Evolutionary conservation across 2,888 invertebrate genomes (phyloP).

Genomic region (Drosophila niveifrons): DNA sequence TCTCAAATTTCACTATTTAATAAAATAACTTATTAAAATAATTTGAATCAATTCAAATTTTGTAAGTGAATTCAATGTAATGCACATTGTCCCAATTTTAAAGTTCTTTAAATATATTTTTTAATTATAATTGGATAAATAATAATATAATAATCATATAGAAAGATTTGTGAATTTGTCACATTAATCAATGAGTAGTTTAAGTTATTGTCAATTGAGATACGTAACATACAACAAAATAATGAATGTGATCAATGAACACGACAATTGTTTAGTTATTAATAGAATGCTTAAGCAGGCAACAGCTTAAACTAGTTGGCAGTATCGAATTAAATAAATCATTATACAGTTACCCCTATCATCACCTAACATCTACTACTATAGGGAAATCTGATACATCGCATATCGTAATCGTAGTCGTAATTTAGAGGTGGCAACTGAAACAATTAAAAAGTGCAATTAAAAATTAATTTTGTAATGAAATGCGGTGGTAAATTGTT

Average conservation of each 20-base stretch:
- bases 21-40: too few relatives aligned
- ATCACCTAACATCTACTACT: not conserved
- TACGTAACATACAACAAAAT: too few relatives aligned
- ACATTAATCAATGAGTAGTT: too few relatives aligned
- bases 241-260: not conserved
- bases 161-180: too few relatives aligned
- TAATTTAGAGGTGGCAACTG: constrained; percentile 51
- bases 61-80: too few relatives aligned
- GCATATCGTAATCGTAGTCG: not conserved
- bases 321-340: not conserved
- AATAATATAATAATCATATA: too few relatives aligned
- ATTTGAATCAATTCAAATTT: too few relatives aligned
- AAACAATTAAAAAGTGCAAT: constrained; percentile 70
- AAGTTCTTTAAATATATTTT: too few relatives aligned
- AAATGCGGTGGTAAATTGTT: constrained; percentile 50
- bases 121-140: too few relatives aligned
- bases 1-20: too few relatives aligned
- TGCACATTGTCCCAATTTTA: too few relatives aligned
- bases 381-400: not conserved
- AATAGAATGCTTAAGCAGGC: not conserved
- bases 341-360: not conserved
- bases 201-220: too few relatives aligned
- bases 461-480: constrained; percentile 72
- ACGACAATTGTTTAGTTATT: not conserved
- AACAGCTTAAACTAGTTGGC: not conserved